Conservation (phyloP, 2,797 vertebrate genomes). For the Melopsittacus undulatus region DNA sequence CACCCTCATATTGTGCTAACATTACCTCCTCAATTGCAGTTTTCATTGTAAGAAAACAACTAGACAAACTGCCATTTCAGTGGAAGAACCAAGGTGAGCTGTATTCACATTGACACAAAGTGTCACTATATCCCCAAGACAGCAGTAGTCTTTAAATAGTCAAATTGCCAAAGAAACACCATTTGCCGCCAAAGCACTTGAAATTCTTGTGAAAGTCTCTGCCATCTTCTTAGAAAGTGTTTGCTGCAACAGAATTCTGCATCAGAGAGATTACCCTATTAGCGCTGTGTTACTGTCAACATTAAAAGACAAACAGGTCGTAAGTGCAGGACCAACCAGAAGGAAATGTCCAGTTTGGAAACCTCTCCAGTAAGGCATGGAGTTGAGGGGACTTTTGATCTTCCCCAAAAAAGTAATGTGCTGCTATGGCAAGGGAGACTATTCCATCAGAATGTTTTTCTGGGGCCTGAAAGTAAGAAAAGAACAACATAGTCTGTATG, state of each 20-base stretch:
- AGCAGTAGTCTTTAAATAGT: neutral
- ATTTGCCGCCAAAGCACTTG: neutral
- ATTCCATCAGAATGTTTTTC: constrained; percentile 80
- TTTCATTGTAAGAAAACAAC: neutral
- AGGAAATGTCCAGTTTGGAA: constrained; percentile 90
- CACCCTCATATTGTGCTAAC: neutral
- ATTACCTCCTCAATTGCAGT: neutral
- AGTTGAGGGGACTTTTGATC: constrained; percentile 85
- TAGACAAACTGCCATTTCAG: neutral
- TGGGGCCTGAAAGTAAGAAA: constrained; percentile 77
- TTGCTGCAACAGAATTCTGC: neutral
- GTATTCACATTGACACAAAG: neutral
- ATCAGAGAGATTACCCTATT: neutral
- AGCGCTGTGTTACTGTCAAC: neutral
- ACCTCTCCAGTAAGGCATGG: constrained; percentile 77
- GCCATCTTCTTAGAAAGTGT: neutral
- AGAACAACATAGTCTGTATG: neutral
- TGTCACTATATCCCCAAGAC: constrained; percentile 5
- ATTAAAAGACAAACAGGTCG: constrained; percentile 87
- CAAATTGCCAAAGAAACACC: constrained; percentile 25
- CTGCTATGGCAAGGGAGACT: constrained; percentile 87
- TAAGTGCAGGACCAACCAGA: constrained; percentile 96
- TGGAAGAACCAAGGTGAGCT: neutral
- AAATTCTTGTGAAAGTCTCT: neutral
- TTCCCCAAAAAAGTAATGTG: constrained; percentile 90